A percentile compares a stretch with the other conserved stretches of the same genome.
Evolutionary conservation across 2,797 vertebrate genomes (phyloP).

Genomic region (Agapornis canus): DNA sequence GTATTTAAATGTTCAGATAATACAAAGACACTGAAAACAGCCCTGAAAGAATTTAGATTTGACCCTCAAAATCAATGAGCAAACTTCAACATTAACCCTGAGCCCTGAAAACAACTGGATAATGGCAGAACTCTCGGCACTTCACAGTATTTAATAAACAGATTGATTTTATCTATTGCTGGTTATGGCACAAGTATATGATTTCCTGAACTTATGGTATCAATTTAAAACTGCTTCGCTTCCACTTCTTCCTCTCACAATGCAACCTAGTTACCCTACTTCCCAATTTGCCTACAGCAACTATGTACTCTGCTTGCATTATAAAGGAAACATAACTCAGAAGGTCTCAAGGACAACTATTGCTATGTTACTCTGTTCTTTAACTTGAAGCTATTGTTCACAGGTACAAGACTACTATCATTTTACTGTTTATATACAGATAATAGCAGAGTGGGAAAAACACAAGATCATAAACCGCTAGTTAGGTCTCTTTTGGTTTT

Average conservation of each 20-base stretch:
- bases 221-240: neutral
- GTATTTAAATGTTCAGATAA: no score
- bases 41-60: neutral
- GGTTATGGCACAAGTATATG: neutral
- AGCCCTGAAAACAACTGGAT: neutral
- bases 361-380: neutral
- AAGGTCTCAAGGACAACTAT: neutral
- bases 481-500: neutral
- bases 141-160: neutral
- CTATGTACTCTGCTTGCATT: rapidly evolving
- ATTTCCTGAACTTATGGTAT: neutral
- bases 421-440: neutral
- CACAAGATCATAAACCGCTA: neutral
- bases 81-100: neutral
- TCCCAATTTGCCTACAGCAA: neutral
- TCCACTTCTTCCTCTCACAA: neutral
- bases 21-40: neutral
- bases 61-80: neutral
- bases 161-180: neutral
- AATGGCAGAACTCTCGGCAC: neutral
- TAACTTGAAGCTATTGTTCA: neutral
- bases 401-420: neutral
- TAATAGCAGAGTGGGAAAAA: neutral
- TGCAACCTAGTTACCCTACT: neutral
- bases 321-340: neutral